Evolutionary conservation across 2,113 vertebrate genomes (phyloP).

Genomic region (Otis tarda): DNA sequence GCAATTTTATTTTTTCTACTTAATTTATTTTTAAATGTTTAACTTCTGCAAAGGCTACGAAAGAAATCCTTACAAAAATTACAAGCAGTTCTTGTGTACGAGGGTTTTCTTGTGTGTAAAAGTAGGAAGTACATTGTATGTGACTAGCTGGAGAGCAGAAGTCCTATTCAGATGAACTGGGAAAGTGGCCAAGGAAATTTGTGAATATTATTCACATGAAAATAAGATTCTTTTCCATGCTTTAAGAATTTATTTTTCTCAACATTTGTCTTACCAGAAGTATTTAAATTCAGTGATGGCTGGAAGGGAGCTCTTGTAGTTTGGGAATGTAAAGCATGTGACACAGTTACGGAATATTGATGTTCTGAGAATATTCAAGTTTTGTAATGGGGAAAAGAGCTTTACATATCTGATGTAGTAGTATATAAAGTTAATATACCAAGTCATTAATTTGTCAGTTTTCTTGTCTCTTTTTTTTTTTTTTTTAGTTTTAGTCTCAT

Average conservation of each 20-base stretch:
- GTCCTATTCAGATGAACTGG: background rate
- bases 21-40: constrained; percentile 9
- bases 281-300: background rate
- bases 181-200: background rate
- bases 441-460: background rate
- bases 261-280: background rate
- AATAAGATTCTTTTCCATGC: background rate
- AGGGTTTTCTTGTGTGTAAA: background rate
- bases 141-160: background rate
- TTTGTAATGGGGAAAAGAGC: background rate
- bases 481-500: too few relatives aligned
- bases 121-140: background rate
- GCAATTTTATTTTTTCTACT: constrained; percentile 27
- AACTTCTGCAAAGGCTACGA: background rate
- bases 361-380: background rate
- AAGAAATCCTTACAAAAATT: background rate
- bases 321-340: background rate
- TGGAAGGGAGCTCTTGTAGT: background rate
- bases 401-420: background rate
- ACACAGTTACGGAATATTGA: background rate
- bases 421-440: background rate
- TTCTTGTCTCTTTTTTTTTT: background rate
- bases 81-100: background rate
- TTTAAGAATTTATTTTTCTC: background rate
- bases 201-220: background rate